phyloP scores from a whole-genome alignment of 1,140 invertebrate genomes.

The Conus ventricosus region DNA sequence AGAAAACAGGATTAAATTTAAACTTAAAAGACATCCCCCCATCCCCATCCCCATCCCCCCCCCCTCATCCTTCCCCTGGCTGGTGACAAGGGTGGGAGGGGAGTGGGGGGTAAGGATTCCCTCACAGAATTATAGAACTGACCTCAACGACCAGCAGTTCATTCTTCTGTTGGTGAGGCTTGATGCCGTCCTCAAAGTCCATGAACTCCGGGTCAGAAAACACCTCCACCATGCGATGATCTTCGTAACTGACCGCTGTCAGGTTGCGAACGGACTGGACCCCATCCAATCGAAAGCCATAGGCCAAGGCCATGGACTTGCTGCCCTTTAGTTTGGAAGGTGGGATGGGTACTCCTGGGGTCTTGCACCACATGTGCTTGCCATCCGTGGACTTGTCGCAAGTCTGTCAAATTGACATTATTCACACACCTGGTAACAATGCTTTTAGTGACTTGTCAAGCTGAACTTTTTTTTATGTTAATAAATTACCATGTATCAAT shows the following conservation, averaged over 20 bases:
- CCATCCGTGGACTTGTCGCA: conserved; percentile 83
- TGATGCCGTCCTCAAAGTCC: conserved; percentile 84
- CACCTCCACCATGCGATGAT: conserved; percentile 84
- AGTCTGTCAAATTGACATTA: conserved; percentile 74
- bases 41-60: no score
- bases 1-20: no score
- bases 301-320: conserved; percentile 80
- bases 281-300: conserved; percentile 98
- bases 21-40: no score
- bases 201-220: conserved; percentile 94
- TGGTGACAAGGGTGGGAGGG: no score
- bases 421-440: no score
- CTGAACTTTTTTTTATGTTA: no score
- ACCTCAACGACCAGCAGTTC: conserved; percentile 97
- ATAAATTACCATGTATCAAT: no score
- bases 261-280: conserved; percentile 89
- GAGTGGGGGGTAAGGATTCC: no score
- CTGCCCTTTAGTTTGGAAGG: background rate
- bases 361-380: conserved; percentile 89
- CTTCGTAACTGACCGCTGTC: conserved; percentile 70
- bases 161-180: conserved; percentile 73
- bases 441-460: no score
- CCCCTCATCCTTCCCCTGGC: no score
- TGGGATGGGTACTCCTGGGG: conserved; percentile 80
- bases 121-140: conserved; percentile 49